Percentiles rank a stretch among this genome's conserved stretches.
These are phyloP conservation scores for Heteromyza rotundicornis DNA, from an alignment of 2,888 invertebrate genomes.

Conservation along the genomic window DNA sequence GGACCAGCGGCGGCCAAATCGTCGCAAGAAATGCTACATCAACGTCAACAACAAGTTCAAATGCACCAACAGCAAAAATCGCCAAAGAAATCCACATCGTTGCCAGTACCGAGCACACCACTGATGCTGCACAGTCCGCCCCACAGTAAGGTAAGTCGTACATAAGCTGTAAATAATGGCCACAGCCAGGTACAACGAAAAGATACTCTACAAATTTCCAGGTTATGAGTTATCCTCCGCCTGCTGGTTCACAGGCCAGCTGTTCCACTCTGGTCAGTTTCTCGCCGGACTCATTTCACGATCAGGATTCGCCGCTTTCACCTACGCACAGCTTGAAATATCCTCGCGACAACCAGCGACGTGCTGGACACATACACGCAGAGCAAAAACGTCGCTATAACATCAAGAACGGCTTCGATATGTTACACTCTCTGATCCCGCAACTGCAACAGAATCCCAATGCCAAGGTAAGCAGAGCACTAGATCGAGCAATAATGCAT, in stretches of 20 bases:
- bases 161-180: not conserved
- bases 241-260: constrained; percentile 20
- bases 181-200: too few relatives aligned
- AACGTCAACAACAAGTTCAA: constrained; percentile 44
- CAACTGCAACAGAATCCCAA: constrained; percentile 88
- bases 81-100: constrained; percentile 59
- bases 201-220: constrained; percentile 11
- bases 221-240: constrained; percentile 51
- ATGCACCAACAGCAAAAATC: constrained; percentile 62
- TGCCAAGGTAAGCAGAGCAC: constrained; percentile 86
- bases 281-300: constrained; percentile 60
- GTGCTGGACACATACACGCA: constrained; percentile 91
- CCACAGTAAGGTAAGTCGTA: constrained; percentile 39
- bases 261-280: constrained; percentile 45
- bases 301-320: constrained; percentile 67
- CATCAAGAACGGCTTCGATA: constrained; percentile 96
- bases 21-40: not conserved
- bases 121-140: constrained; percentile 54
- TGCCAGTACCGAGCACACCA: constrained; percentile 49
- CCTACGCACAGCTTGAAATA: constrained; percentile 64
- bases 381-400: constrained; percentile 95
- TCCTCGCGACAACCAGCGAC: constrained; percentile 71
- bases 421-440: constrained; percentile 89
- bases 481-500: too few relatives aligned
- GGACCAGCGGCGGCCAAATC: constrained; percentile 3